Evolutionary conservation across 2,888 invertebrate genomes (phyloP), one percentile per base, ranked within the genome.

Genomic region (Hetaerina titia): DNA sequence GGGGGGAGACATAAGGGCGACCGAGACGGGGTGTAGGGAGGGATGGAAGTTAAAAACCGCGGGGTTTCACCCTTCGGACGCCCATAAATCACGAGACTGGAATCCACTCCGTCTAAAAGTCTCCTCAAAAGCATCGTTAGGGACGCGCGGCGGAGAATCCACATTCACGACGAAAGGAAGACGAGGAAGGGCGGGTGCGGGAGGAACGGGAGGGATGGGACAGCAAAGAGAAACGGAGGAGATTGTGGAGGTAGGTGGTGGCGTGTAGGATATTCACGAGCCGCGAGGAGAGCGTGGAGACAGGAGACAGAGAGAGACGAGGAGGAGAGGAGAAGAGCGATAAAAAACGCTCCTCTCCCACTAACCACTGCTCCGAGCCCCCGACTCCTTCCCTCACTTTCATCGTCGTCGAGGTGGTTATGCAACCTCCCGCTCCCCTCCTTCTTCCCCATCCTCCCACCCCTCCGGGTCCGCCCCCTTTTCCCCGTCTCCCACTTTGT

Each of bases 71-170:
- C 60, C 90, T 90, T 22, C 63, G 64, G 90, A 90, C 90, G 17
- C 56, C 92, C 92, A 92, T 92, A 92, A 92, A 92, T 92, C 92
- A 92, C 92, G 92, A 92, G 92, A 11, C 90, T 22, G 90, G 64
- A 60, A 90, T 63, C 57, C 22, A 69, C 92, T 92, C 69, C 69
- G 92, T 69, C 92, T 92, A 69, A 15, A 31, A 81, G 31, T 31
- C 81, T 63, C 57, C 63, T 56, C 69, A 45, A 69, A 69, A 74
- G 92, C 92, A 74, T 92, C 92, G 92, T 92, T 92, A 92, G 92
- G 69, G 92, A 74, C 69, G 58, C 57, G 89, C 56, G n/a, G 89
- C 56, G 64, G 56, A 74, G 74, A 22, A 92, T 92, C 69, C 92
- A 64, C 19, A 90, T 63, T 45, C 69, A 74, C 64, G n/a, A 17